A percentile compares a stretch with the other conserved stretches of the same genome.
Conservation (phyloP, 1,140 invertebrate genomes). For the Drosophila aff. region DNA sequence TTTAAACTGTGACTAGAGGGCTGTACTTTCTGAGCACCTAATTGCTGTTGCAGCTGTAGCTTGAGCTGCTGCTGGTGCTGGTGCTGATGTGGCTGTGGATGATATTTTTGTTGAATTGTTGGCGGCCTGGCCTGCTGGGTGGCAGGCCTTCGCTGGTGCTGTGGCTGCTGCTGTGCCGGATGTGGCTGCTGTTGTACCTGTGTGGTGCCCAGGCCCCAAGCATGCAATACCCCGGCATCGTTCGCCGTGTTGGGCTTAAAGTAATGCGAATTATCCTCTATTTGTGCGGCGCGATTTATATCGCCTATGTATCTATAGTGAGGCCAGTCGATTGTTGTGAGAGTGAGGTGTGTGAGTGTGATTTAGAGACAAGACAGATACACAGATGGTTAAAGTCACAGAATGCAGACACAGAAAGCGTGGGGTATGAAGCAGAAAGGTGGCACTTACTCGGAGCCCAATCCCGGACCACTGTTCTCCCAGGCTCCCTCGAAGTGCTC, state of each 20-base stretch:
- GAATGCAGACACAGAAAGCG: conserved; percentile 11
- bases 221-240: conserved; percentile 87
- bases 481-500: conserved; percentile 85
- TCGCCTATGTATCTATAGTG: conserved; percentile 86
- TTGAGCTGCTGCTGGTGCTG: conserved; percentile 55
- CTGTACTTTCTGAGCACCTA: conserved; percentile 72
- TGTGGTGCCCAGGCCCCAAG: conserved; percentile 86
- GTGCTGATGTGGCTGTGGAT: conserved; percentile 33
- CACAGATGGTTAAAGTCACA: conserved; percentile 42
- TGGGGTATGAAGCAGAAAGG: background rate
- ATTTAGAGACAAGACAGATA: conserved; percentile 64
- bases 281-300: conserved; percentile 87
- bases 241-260: conserved; percentile 86
- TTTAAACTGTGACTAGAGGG: conserved; percentile 82
- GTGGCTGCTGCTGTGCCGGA: conserved; percentile 29
- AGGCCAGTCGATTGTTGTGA: conserved; percentile 31
- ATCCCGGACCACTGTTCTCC: conserved; percentile 87
- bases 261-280: conserved; percentile 78
- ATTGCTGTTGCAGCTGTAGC: conserved; percentile 70
- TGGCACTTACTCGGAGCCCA: conserved; percentile 87
- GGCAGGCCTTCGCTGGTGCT: conserved; percentile 47
- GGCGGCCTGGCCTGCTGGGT: conserved; percentile 35
- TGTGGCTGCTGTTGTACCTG: conserved; percentile 38
- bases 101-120: conserved; percentile 33
- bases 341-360: conserved; percentile 26